Evolutionary conservation across 2,888 invertebrate species (phyloP).

Genomic region (Pyrrhia umbra): DNA sequence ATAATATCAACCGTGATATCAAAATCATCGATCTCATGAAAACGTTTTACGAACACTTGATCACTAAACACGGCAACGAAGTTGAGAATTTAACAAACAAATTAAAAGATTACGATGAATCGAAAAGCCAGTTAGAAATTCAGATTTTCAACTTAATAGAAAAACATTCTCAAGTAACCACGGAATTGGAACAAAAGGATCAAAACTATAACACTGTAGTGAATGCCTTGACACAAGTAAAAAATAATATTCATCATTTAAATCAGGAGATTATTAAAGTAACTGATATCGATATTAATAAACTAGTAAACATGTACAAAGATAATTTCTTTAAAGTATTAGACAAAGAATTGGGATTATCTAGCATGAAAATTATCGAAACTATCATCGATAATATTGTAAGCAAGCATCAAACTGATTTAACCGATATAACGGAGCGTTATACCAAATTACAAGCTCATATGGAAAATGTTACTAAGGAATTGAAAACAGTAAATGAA

Average conservation of each 20-base stretch:
- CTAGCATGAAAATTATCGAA: slow-evolving; percentile 72
- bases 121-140: slow-evolving; percentile 67
- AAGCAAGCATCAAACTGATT: slow-evolving; percentile 68
- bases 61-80: slow-evolving; percentile 77
- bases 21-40: slow-evolving; percentile 83
- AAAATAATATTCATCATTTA: slow-evolving; percentile 66
- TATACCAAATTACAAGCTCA: slow-evolving; percentile 69
- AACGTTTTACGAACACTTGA: slow-evolving; percentile 76
- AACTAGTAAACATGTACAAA: slow-evolving; percentile 69
- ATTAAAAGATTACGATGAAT: slow-evolving; percentile 77
- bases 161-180: slow-evolving; percentile 66
- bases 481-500: slow-evolving; percentile 71
- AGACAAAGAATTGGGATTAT: slow-evolving; percentile 74
- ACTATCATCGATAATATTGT: slow-evolving; percentile 67
- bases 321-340: slow-evolving; percentile 73
- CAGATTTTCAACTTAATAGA: slow-evolving; percentile 65
- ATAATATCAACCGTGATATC: slow-evolving; percentile 66
- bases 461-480: slow-evolving; percentile 66
- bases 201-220: slow-evolving; percentile 63
- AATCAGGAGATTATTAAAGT: slow-evolving; percentile 55
- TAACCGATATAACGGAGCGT: slow-evolving; percentile 65
- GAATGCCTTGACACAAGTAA: slow-evolving; percentile 68
- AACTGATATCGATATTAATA: slow-evolving; percentile 51
- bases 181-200: slow-evolving; percentile 71
- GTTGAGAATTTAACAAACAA: slow-evolving; percentile 82